Conservation (phyloP, 2,113 vertebrate species). For the Campylorhamphus procurvoides region DNA sequence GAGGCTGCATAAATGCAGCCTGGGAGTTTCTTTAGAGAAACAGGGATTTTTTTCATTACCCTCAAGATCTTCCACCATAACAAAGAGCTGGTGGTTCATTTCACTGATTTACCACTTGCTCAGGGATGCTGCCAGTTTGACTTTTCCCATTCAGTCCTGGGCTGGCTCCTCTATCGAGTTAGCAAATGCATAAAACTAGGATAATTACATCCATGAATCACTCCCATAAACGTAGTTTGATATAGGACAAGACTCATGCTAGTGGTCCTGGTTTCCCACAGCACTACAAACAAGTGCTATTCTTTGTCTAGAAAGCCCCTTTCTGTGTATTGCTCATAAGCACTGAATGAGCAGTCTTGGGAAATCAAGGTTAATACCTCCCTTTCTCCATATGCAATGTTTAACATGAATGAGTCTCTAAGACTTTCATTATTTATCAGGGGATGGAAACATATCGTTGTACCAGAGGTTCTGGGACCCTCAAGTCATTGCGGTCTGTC, state of each 20-base stretch:
- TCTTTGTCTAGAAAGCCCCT: not conserved
- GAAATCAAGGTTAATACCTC: not conserved
- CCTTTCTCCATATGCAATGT: not conserved
- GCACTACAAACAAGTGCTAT: not conserved
- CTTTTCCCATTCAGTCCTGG: not conserved
- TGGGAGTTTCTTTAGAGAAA: not conserved
- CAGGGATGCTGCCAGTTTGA: not conserved
- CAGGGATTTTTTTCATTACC: rapidly evolving
- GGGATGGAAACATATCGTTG: not conserved
- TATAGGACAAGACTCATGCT: not conserved
- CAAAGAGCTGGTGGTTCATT: not conserved
- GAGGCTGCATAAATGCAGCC: not conserved
- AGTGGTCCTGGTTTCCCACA: not conserved
- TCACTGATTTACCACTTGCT: not conserved
- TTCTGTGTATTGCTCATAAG: not conserved
- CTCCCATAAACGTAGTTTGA: not conserved
- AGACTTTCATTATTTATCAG: not conserved
- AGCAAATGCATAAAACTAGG: not conserved
- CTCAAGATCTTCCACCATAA: not conserved
- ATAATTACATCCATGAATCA: not conserved
- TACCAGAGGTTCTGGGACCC: not conserved
- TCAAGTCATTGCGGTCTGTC: not conserved
- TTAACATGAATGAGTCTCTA: not conserved
- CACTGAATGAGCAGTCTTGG: not conserved
- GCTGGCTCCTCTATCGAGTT: not conserved